These are phyloP conservation scores for Ricordea florida DNA, from an alignment of 92 coral and sea anemone species.

Conservation along the genomic window DNA sequence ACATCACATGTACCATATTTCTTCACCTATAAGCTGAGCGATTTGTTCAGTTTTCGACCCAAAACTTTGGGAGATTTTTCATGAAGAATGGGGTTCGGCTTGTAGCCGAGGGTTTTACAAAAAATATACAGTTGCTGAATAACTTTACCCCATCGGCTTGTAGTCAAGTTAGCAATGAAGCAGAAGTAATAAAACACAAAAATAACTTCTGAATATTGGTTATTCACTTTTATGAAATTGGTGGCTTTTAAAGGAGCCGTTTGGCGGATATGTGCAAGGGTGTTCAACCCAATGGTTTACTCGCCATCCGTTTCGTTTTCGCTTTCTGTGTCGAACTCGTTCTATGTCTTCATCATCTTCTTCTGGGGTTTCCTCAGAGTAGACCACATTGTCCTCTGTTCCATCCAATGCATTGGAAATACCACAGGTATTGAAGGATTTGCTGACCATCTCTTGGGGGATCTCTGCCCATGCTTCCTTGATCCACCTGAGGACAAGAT, in stretches of 20 bases:
- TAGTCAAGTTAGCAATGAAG: too few relatives aligned
- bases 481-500: slow-evolving; percentile 22
- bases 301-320: not conserved
- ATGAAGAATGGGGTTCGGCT: too few relatives aligned
- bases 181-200: too few relatives aligned
- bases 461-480: slow-evolving; percentile 21
- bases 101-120: too few relatives aligned
- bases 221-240: slow-evolving; percentile 36
- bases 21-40: too few relatives aligned
- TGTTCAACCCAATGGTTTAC: slow-evolving; percentile 3
- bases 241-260: slow-evolving; percentile 86
- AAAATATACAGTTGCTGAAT: too few relatives aligned
- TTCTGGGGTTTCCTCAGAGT: not conserved
- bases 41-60: too few relatives aligned
- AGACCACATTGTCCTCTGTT: slow-evolving; percentile 1
- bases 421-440: slow-evolving; percentile 41
- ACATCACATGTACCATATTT: too few relatives aligned
- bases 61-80: too few relatives aligned
- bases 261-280: slow-evolving; percentile 22
- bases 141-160: too few relatives aligned
- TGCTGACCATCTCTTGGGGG: slow-evolving; percentile 10
- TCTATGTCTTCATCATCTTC: not conserved
- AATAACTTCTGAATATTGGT: too few relatives aligned
- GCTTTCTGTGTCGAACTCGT: not conserved
- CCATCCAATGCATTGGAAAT: slow-evolving; percentile 34